These are phyloP conservation scores for Lithobates pipiens DNA, from an alignment of 2,797 vertebrate genomes.

Conservation along the genomic window DNA sequence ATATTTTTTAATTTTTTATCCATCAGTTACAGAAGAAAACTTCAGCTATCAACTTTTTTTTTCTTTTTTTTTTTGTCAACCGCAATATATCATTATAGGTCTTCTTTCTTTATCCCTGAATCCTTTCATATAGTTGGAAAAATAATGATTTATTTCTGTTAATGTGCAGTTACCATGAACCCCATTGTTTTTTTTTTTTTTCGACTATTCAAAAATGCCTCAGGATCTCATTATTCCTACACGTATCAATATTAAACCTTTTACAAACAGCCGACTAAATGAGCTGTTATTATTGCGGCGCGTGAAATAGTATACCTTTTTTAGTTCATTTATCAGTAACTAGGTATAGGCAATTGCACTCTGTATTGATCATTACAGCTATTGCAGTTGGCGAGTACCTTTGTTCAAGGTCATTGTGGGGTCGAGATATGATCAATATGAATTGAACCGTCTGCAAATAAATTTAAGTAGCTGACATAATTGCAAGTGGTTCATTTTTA, in stretches of 20 bases:
- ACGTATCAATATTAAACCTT: conserved; percentile 81
- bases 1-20: neutral
- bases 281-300: conserved; percentile 81
- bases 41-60: conserved; percentile 17
- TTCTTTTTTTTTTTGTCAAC: conserved; percentile 28
- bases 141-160: conserved; percentile 77
- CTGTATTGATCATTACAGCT: conserved; percentile 88
- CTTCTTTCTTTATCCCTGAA: conserved; percentile 69
- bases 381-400: conserved; percentile 81
- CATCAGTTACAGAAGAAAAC: conserved; percentile 9
- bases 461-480: conserved; percentile 85
- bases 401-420: conserved; percentile 84
- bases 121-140: conserved; percentile 69
- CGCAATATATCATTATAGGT: conserved; percentile 69
- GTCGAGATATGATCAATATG: conserved; percentile 87
- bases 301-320: conserved; percentile 75
- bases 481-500: conserved; percentile 75
- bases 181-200: conserved; percentile 73
- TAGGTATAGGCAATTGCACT: conserved; percentile 83
- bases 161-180: conserved; percentile 72
- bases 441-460: conserved; percentile 86
- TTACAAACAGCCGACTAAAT: conserved; percentile 76
- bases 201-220: conserved; percentile 73
- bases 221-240: conserved; percentile 79
- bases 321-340: conserved; percentile 83